phyloP scores from a whole-genome alignment of 2,113 vertebrate species.

The Aegithalos caudatus region DNA sequence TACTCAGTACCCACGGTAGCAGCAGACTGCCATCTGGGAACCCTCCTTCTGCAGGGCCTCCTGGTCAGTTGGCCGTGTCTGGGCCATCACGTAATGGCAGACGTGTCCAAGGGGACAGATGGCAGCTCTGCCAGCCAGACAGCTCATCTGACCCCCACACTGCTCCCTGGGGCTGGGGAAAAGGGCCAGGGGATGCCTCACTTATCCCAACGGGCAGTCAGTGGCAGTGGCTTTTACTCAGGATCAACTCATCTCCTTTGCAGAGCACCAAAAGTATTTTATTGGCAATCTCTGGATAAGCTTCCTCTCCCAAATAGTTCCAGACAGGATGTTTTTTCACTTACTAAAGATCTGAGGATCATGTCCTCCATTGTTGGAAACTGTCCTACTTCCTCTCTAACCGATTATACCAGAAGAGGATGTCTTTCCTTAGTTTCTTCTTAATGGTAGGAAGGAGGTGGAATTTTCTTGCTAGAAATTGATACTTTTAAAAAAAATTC shows the following conservation, averaged over 20 bases:
- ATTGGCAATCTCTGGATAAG: slow-evolving; percentile 8
- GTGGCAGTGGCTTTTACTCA: fast-evolving
- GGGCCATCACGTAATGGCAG: neutral
- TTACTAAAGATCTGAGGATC: slow-evolving; percentile 1
- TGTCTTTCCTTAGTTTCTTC: neutral
- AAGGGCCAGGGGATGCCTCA: fast-evolving
- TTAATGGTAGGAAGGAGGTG: slow-evolving; percentile 11
- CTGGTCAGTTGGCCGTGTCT: neutral
- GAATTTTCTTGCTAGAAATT: slow-evolving; percentile 2
- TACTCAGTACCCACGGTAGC: fast-evolving
- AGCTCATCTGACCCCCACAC: neutral
- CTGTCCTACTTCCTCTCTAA: slow-evolving; percentile 23
- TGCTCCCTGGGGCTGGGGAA: neutral
- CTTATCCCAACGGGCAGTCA: neutral
- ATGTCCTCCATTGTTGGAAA: neutral
- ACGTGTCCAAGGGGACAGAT: slow-evolving; percentile 32
- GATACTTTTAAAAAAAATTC: neutral
- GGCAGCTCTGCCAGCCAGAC: neutral
- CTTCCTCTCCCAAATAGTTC: slow-evolving; percentile 37
- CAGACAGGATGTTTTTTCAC: slow-evolving; percentile 44
- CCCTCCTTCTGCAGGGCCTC: neutral
- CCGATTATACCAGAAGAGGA: neutral
- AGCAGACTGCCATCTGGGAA: slow-evolving; percentile 13
- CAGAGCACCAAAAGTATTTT: neutral
- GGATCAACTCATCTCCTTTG: neutral